Percentiles rank a stretch among this genome's conserved stretches.
Conservation (phyloP, 2,113 vertebrate species). For the Megaceryle maxima region DNA sequence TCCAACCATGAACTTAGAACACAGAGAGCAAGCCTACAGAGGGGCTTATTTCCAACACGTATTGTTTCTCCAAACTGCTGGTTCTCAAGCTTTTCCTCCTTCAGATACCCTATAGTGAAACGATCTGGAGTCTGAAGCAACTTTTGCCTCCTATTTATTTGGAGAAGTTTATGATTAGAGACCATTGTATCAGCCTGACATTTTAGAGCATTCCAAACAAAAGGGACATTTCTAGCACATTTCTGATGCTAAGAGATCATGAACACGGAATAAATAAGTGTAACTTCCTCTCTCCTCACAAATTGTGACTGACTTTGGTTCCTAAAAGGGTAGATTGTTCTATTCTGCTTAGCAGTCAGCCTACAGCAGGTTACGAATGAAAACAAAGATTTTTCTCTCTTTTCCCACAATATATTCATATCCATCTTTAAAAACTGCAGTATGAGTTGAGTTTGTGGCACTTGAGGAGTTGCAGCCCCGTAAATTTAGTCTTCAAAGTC, state of each 20-base stretch:
- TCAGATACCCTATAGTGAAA: background rate
- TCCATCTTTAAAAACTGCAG: background rate
- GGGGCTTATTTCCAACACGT: background rate
- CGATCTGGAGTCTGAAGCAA: fast-evolving
- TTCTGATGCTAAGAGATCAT: background rate
- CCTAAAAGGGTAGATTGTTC: background rate
- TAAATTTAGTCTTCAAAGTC: background rate
- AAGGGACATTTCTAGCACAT: background rate
- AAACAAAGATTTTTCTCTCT: background rate
- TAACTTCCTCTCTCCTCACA: background rate
- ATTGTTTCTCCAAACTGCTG: background rate
- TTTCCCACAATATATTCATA: background rate
- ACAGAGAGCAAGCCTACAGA: background rate
- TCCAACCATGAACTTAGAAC: background rate
- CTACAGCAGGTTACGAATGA: background rate
- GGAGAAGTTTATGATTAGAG: background rate
- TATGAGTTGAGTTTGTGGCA: background rate
- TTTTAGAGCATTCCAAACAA: background rate
- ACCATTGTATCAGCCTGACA: background rate
- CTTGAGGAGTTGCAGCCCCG: background rate
- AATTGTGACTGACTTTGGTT: background rate
- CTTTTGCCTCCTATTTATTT: background rate
- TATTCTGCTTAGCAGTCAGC: background rate
- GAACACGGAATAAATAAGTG: background rate
- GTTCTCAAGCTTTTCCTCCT: background rate